phyloP scores from a whole-genome alignment of 2,888 invertebrate genomes.

The Tetanocera ferruginea region DNA sequence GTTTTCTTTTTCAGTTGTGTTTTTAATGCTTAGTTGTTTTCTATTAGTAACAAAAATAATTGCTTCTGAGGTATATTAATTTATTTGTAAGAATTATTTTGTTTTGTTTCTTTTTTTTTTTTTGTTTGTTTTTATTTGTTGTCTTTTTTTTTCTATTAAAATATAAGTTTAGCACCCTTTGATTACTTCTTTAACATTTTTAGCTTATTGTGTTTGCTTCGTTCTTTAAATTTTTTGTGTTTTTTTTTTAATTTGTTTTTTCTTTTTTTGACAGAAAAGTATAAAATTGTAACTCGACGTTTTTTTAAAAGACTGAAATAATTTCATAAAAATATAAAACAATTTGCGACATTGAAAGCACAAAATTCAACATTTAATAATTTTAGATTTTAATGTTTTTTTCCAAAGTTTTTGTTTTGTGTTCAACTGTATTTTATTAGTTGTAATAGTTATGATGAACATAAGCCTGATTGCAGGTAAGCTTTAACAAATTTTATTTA shows the following conservation, averaged over 20 bases:
- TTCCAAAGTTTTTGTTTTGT: neutral
- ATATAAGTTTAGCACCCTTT: conserved; percentile 66
- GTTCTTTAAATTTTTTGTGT: conserved; percentile 13
- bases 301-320: neutral
- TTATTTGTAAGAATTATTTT: conserved; percentile 55
- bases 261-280: neutral
- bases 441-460: too few relatives aligned
- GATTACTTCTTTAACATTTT: conserved; percentile 55
- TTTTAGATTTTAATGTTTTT: neutral
- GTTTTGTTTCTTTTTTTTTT: conserved; percentile 49
- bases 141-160: conserved; percentile 57
- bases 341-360: neutral
- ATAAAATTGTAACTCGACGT: too few relatives aligned
- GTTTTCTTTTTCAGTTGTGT: conserved; percentile 10
- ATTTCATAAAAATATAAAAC: conserved; percentile 38
- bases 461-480: too few relatives aligned
- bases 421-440: neutral
- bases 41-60: conserved; percentile 61
- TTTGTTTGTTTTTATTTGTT: conserved; percentile 47
- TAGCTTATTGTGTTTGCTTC: conserved; percentile 28
- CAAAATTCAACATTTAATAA: neutral
- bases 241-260: conserved; percentile 41
- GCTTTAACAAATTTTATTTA: too few relatives aligned
- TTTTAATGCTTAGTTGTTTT: conserved; percentile 47
- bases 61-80: conserved; percentile 65